These are phyloP conservation scores for Malthinus flaveolus DNA, from an alignment of 2,888 invertebrate species.

Conservation along the genomic window DNA sequence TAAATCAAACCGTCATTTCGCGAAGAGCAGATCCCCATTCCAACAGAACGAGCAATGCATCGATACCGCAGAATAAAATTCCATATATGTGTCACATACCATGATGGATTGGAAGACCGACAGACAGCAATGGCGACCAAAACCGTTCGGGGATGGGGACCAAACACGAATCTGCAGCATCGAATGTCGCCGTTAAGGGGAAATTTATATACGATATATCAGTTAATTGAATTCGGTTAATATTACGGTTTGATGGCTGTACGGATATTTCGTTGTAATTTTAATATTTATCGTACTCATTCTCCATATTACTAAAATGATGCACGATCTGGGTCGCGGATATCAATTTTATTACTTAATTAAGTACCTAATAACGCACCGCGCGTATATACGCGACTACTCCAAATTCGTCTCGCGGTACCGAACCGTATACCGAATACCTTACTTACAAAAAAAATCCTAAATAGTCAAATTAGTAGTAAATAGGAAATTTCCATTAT, in stretches of 20 bases:
- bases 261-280: conserved; percentile 45
- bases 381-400: too few relatives aligned
- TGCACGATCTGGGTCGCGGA: conserved; percentile 8
- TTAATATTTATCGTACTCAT: conserved; percentile 44
- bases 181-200: conserved; percentile 48
- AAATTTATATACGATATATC: conserved; percentile 51
- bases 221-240: conserved; percentile 50
- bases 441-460: background rate
- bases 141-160: conserved; percentile 34
- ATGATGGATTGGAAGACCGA: conserved; percentile 53
- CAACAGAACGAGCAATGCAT: conserved; percentile 45
- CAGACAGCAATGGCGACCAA: conserved; percentile 50
- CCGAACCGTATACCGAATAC: background rate
- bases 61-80: conserved; percentile 55
- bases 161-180: conserved; percentile 36
- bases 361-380: background rate
- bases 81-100: conserved; percentile 50
- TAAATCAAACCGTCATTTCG: conserved; percentile 57
- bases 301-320: conserved; percentile 30
- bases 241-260: conserved; percentile 47
- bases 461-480: conserved; percentile 3
- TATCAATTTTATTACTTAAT: conserved; percentile 13
- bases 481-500: conserved; percentile 9
- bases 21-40: conserved; percentile 43
- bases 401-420: background rate